Evolutionary conservation across 2,888 invertebrate species (phyloP), one percentile per base, ranked within the genome.

Genomic region (Clepsis dumicolana): DNA sequence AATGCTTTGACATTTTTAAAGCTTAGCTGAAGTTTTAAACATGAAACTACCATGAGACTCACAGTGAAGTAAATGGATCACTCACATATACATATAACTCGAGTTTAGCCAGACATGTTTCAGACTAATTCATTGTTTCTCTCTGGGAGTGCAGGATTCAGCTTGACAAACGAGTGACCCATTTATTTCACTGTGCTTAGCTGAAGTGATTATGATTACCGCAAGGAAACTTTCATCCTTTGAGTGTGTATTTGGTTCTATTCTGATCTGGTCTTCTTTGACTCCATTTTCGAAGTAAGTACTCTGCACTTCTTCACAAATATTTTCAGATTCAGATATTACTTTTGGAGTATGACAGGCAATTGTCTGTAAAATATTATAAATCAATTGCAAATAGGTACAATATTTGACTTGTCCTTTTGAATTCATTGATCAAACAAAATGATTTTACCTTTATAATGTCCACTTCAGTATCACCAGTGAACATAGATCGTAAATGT

Each of bases 401-500:
- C n/a, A n/a, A n/a, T n/a, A n/a, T n/a, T n/a, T n/a, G n/a, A n/a
- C n/a, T n/a, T n/a, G n/a, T n/a, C n/a, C n/a, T n/a, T n/a, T n/a
- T n/a, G n/a, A n/a, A n/a, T n/a, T n/a, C n/a, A n/a, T n/a, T n/a
- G n/a, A n/a, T 41, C 41, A 18, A 44, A n/a, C 12, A 27, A 41
- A 1, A 48, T 44, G 18, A 44, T 8, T 44, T 10, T 68, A 64
- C 68, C 68, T 41, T 16, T 8, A 65, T 21, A 25, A 59, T 63
- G 4, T 59, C 70, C 35, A 73, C 72, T 25, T 75, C 69, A 12
- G 70, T 56, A 29, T 77, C 72, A 44, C 67, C 64, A 52, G 72
- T 71, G 62, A 82, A 82, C 5, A 87, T 67, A 10, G 73, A 73
- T 65, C 73, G 78, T 38, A 89, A 71, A 66, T 82, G 76, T 29